Conservation (phyloP, 2,113 vertebrate genomes). For the Tautogolabrus adspersus region DNA sequence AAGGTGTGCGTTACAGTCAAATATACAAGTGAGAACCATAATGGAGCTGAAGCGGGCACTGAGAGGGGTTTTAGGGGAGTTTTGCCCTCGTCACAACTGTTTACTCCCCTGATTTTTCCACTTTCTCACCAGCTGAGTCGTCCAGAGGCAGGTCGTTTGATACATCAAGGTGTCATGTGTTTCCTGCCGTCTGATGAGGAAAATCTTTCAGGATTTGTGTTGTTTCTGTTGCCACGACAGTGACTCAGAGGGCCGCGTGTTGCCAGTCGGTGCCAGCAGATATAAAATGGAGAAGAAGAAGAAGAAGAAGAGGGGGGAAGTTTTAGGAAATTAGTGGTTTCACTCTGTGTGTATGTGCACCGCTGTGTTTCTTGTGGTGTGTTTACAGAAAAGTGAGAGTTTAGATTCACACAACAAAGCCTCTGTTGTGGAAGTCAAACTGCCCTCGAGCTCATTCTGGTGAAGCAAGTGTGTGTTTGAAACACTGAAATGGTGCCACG, state of each 20-base stretch:
- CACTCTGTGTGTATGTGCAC: neutral
- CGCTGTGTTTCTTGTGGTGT: neutral
- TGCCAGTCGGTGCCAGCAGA: constrained; percentile 18
- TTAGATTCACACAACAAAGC: constrained; percentile 10
- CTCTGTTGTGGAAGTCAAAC: neutral
- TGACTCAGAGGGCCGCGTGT: constrained; percentile 35
- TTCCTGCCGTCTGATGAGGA: constrained; percentile 32
- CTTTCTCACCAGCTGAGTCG: constrained; percentile 23
- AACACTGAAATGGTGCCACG: too few species aligned
- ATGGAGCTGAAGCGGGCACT: too few species aligned
- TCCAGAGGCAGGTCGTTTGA: neutral
- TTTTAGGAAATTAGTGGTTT: constrained; percentile 19
- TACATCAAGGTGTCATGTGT: neutral
- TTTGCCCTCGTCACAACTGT: constrained; percentile 4
- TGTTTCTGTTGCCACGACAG: constrained; percentile 66
- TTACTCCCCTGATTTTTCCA: constrained; percentile 45
- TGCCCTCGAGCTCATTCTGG: neutral
- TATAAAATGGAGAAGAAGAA: neutral
- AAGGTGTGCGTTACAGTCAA: neutral
- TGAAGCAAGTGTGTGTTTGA: neutral
- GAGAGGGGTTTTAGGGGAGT: neutral
- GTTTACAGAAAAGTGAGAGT: neutral
- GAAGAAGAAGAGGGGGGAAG: too few species aligned
- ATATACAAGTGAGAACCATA: neutral
- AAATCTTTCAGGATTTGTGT: constrained; percentile 37